Base-by-base conservation (phyloP, 2,888 invertebrate genomes). In the Ochropleura plecta region DNA sequence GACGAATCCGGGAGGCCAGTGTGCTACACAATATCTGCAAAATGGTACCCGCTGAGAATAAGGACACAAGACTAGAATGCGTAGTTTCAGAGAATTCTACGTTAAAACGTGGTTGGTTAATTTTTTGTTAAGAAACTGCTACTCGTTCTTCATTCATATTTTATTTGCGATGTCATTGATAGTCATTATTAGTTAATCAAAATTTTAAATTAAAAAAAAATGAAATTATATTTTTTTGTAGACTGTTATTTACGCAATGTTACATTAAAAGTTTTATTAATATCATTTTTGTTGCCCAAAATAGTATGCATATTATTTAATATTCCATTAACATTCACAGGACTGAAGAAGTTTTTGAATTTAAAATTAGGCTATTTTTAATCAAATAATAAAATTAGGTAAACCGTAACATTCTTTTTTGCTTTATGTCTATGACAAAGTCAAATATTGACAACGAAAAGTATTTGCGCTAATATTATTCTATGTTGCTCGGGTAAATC, bases 1-100 rank as follows among this genome's bases (percentile, higher is more conserved):
- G 92, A 91, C 95, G 92, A 95, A 96, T 95, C 87, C 78, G 86
- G 84, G 84, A 90, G 91, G 89, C 88, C 90, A 89, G 92, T 91
- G 83, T 86, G 88, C 80, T 85, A 79, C 84, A 86, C 86, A 86
- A 74, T 70, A 75, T 83, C 78, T 76, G 78, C 77, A 83, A 86
- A 87, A 87, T 84, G 85, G 83, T 82, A 83, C 86, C 88, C 78
- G 68, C 81, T 81, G 87, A 12, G 84, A 57, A 84, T n/a, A 81
- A 63, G 75, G 73, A 60, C 49, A 65, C 48, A 77, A 74, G 59
- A 57, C 69, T 70, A 77, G 73, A 77, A 79, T 49, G 64, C 44
- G 60, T 62, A 60, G 62, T 76, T 87, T 81, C 84, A 46, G 10
- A n/a, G 82, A 82, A 82, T 69, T 78, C 4, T 42, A 48, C 16